A percentile compares a stretch with the other conserved stretches of the same genome.
These are phyloP conservation scores for Agapornis roseicollis DNA, from an alignment of 2,113 vertebrate species.

Conservation along the genomic window DNA sequence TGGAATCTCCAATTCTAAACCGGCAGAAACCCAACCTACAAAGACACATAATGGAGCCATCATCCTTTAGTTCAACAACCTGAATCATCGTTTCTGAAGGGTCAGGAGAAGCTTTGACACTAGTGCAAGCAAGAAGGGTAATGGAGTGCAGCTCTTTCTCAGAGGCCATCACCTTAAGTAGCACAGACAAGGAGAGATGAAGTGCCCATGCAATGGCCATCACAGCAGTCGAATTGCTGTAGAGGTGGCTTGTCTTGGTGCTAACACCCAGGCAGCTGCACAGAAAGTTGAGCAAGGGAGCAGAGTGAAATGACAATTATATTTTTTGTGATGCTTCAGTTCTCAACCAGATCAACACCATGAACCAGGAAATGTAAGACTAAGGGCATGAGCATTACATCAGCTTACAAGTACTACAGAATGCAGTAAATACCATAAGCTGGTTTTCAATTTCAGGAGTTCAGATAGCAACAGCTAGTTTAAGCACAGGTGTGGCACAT, in stretches of 20 bases:
- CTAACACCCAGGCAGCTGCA: neutral
- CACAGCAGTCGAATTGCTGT: accelerated
- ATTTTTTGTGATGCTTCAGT: neutral
- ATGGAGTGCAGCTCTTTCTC: accelerated
- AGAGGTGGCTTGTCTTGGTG: neutral
- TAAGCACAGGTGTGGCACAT: slow-evolving; percentile 45
- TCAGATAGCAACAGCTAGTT: neutral
- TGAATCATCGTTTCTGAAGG: neutral
- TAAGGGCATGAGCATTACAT: neutral
- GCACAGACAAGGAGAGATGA: neutral
- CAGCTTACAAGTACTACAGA: neutral
- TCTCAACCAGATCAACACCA: neutral
- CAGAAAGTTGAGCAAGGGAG: accelerated
- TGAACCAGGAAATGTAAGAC: neutral
- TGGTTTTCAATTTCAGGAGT: neutral
- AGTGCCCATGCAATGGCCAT: accelerated
- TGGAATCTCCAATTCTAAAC: neutral
- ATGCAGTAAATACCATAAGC: neutral
- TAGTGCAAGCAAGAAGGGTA: neutral
- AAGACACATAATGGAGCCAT: neutral
- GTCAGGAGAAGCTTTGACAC: neutral
- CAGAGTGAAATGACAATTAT: neutral
- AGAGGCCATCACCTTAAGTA: accelerated
- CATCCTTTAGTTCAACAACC: neutral
- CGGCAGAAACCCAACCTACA: neutral